phyloP scores from a whole-genome alignment of 2,113 vertebrate genomes.

The Pachyramphus minor region DNA sequence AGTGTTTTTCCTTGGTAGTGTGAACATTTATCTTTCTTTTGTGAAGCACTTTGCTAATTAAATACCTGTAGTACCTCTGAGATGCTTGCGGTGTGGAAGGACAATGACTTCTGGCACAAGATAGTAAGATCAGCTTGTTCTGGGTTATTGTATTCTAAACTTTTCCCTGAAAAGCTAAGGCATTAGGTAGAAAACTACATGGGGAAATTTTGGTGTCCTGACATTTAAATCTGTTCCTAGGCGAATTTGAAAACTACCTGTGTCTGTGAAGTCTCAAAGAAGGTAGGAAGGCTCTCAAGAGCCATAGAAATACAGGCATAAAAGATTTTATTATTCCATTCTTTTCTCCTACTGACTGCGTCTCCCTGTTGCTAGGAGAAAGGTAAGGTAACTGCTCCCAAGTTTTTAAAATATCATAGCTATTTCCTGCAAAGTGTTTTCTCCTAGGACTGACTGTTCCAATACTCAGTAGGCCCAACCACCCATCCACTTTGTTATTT shows the following conservation, averaged over 20 bases:
- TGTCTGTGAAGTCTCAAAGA: not conserved
- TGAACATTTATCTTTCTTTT: not conserved
- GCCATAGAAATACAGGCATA: not conserved
- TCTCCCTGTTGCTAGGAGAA: not conserved
- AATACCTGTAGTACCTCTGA: not conserved
- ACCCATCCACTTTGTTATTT: not conserved
- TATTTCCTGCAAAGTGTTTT: not conserved
- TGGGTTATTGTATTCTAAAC: not conserved
- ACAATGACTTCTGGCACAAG: not conserved
- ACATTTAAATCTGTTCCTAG: not conserved
- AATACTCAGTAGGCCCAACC: not conserved
- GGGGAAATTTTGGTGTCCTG: not conserved
- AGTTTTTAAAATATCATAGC: not conserved
- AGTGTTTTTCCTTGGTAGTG: not conserved
- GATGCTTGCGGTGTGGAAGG: not conserved
- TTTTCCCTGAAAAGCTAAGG: not conserved
- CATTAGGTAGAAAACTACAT: not conserved
- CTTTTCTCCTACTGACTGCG: not conserved
- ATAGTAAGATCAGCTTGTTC: not conserved
- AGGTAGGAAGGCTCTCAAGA: not conserved
- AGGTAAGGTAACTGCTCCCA: not conserved
- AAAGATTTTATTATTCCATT: constrained; percentile 17
- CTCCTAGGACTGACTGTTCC: not conserved
- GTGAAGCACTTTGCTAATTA: not conserved
- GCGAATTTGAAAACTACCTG: not conserved